A percentile compares a stretch with the other conserved stretches of the same genome.
Evolutionary conservation across 1,140 invertebrate species (phyloP).

Genomic region (Calephelis virginiensis): DNA sequence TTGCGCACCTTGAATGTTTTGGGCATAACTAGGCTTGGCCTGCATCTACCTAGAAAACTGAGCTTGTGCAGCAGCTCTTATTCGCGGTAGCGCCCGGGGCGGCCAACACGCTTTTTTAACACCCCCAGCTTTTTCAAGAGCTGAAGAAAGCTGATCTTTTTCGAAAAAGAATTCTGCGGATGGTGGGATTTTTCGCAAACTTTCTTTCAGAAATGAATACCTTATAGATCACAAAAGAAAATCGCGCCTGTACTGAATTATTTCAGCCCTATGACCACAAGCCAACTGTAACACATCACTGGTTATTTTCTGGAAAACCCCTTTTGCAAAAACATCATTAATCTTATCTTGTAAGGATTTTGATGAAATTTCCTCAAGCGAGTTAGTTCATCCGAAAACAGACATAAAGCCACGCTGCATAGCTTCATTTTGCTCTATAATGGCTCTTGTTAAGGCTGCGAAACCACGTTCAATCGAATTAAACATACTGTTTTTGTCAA

Average conservation of each 20-base stretch:
- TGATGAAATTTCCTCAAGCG: background rate
- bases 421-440: background rate
- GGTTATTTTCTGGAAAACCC: too few relatives aligned
- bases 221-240: background rate
- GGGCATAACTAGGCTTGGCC: slow-evolving; percentile 9
- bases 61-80: slow-evolving; percentile 23
- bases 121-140: slow-evolving; percentile 18
- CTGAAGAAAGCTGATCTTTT: background rate
- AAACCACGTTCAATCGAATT: background rate
- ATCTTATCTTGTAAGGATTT: background rate
- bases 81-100: background rate
- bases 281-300: slow-evolving; percentile 10
- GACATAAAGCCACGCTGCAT: background rate
- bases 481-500: background rate
- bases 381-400: background rate
- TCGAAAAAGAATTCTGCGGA: slow-evolving; percentile 17
- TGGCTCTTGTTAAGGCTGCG: background rate
- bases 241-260: slow-evolving; percentile 1
- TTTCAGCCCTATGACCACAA: slow-evolving; percentile 20
- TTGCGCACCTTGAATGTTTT: background rate
- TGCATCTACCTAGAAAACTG: background rate
- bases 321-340: background rate
- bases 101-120: slow-evolving; percentile 11
- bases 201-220: slow-evolving; percentile 13
- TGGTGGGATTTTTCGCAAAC: slow-evolving; percentile 20